Evolutionary conservation across 23 tunicate genomes (phyloP).

Genomic region (Halocynthia roretzi): DNA sequence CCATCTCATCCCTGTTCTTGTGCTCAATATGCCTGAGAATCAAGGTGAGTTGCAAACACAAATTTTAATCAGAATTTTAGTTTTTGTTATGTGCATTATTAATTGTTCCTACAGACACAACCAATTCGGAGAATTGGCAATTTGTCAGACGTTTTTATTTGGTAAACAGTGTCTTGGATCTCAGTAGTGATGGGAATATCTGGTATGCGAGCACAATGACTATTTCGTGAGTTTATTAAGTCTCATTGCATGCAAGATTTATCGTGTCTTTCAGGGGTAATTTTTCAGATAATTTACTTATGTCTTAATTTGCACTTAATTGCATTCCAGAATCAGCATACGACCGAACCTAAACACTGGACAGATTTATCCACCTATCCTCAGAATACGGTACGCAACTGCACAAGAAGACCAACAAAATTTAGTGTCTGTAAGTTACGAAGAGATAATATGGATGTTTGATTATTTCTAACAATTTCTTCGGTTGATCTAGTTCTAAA

Average conservation of each 20-base stretch:
- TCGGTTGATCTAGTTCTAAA: too few relatives aligned
- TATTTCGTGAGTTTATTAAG: background rate
- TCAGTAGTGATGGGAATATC: background rate
- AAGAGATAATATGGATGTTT: background rate
- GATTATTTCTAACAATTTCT: too few relatives aligned
- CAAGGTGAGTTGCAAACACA: slow-evolving; percentile 6
- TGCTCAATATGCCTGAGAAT: slow-evolving; percentile 11
- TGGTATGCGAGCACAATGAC: slow-evolving; percentile 1
- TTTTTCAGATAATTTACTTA: too few relatives aligned
- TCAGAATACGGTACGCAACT: slow-evolving; percentile 3
- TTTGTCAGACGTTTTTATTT: background rate
- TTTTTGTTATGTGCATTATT: background rate
- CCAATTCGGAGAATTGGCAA: background rate
- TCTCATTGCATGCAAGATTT: too few relatives aligned
- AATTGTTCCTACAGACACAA: background rate
- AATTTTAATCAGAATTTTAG: background rate
- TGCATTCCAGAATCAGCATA: background rate
- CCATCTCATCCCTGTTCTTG: slow-evolving; percentile 47
- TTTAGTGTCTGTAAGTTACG: background rate
- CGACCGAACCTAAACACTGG: background rate
- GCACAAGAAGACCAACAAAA: background rate
- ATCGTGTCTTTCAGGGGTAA: too few relatives aligned
- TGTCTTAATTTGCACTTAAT: too few relatives aligned
- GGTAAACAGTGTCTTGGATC: background rate
- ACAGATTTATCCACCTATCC: slow-evolving; percentile 17